Conservation (phyloP, 1,140 invertebrate species). For the Tetranychus cinnabarinus region DNA sequence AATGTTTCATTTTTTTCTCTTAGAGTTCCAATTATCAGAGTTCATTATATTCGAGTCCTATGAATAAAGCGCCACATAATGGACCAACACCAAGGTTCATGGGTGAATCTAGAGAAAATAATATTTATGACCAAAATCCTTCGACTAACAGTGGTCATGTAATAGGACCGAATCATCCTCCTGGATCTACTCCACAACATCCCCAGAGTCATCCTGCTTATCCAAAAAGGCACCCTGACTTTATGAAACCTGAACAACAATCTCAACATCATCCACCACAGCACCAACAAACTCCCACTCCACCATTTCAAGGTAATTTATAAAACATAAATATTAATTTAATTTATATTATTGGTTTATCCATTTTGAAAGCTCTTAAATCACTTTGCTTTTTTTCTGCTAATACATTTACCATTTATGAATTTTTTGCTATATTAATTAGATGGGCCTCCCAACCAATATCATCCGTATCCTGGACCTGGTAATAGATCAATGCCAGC, state of each 20-base stretch:
- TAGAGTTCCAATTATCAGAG: not conserved
- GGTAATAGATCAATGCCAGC: not conserved
- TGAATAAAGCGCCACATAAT: not conserved
- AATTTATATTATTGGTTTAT: too few species aligned
- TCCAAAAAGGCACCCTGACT: slow-evolving; percentile 17
- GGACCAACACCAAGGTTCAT: slow-evolving; percentile 4
- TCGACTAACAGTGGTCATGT: not conserved
- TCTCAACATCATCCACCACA: slow-evolving; percentile 7
- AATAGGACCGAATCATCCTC: not conserved
- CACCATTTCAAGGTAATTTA: not conserved
- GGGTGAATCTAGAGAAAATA: slow-evolving; percentile 1
- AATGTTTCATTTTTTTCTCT: not conserved
- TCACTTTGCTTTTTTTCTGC: too few species aligned
- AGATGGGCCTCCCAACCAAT: not conserved
- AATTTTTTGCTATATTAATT: not conserved
- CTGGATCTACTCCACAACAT: not conserved
- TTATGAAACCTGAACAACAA: slow-evolving; percentile 14
- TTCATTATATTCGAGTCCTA: not conserved
- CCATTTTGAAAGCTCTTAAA: too few species aligned
- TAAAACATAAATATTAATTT: too few species aligned
- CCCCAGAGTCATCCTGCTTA: not conserved
- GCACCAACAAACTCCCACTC: slow-evolving; percentile 6
- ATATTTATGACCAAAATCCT: too few species aligned
- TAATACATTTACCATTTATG: too few species aligned
- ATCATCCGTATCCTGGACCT: not conserved